A percentile compares a stretch with the other conserved stretches of the same genome.
These are phyloP conservation scores for Mus pahari DNA, from an alignment of 2,113 vertebrate species.

Conservation along the genomic window DNA sequence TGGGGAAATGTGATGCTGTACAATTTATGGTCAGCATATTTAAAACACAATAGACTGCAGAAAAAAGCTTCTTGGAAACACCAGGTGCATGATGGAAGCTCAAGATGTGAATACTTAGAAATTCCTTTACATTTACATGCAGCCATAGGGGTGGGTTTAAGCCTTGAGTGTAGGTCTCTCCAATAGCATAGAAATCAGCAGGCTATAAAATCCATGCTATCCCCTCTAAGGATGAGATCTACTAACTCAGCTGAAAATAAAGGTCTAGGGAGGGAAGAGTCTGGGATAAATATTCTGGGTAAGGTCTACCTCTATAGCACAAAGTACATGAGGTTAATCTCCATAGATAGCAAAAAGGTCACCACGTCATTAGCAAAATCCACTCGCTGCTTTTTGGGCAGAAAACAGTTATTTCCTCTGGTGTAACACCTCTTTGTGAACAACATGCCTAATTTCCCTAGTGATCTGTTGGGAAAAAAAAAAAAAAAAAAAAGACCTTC, in stretches of 20 bases:
- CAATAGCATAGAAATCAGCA: background rate
- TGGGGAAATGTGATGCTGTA: background rate
- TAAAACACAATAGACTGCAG: background rate
- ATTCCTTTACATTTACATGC: background rate
- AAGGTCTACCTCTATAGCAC: background rate
- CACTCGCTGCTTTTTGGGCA: fast-evolving
- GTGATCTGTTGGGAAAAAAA: background rate
- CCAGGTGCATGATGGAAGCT: background rate
- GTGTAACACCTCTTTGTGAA: background rate
- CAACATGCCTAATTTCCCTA: background rate
- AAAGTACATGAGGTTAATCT: background rate
- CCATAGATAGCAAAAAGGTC: background rate
- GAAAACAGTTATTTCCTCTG: background rate
- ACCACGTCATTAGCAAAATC: background rate
- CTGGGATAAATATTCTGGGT: background rate
- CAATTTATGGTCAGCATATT: background rate
- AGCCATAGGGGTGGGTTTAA: background rate
- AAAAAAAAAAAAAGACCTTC: no score
- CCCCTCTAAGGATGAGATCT: background rate
- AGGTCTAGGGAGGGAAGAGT: background rate
- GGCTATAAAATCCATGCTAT: background rate
- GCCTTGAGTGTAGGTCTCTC: background rate
- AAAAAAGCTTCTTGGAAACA: background rate
- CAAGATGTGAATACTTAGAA: background rate
- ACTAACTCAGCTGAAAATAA: background rate